These are phyloP conservation scores for Mergus octosetaceus DNA, from an alignment of 2,797 vertebrate genomes.

Conservation along the genomic window DNA sequence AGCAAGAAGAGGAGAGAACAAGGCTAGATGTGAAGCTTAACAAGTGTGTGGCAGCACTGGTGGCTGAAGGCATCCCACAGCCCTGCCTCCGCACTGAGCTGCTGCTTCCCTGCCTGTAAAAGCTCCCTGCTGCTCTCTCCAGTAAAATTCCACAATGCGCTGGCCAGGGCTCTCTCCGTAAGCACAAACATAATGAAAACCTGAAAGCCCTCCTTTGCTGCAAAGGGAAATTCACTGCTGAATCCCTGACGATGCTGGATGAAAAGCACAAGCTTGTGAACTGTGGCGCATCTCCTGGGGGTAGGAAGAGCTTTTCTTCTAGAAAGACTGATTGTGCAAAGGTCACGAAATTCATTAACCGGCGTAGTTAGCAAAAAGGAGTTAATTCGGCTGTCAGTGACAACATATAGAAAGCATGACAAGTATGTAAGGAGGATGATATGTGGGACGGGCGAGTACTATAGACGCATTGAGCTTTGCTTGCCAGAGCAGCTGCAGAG, in stretches of 20 bases:
- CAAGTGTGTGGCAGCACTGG: not conserved
- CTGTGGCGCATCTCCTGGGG: not conserved
- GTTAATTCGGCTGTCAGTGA: not conserved
- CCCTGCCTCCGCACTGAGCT: not conserved
- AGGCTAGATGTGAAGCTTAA: not conserved
- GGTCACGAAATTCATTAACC: not conserved
- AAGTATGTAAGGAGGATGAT: not conserved
- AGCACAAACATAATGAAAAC: not conserved
- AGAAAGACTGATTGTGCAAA: not conserved
- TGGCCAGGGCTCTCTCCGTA: not conserved
- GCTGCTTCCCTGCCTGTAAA: not conserved
- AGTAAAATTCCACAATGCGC: slow-evolving; percentile 23
- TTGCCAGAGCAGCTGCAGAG: not conserved
- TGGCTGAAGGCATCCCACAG: not conserved
- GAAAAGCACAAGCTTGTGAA: not conserved
- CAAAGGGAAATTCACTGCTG: not conserved
- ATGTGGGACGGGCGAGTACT: not conserved
- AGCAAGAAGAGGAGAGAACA: not conserved
- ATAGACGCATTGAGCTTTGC: not conserved
- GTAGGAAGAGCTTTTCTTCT: not conserved
- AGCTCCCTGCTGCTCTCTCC: not conserved
- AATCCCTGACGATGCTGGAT: not conserved
- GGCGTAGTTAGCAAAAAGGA: not conserved
- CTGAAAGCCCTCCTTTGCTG: not conserved
- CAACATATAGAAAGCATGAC: not conserved